A percentile compares a stretch with the other conserved stretches of the same genome.
Evolutionary conservation across 2,113 vertebrate genomes (phyloP).

Genomic region (Eidolon helvum): DNA sequence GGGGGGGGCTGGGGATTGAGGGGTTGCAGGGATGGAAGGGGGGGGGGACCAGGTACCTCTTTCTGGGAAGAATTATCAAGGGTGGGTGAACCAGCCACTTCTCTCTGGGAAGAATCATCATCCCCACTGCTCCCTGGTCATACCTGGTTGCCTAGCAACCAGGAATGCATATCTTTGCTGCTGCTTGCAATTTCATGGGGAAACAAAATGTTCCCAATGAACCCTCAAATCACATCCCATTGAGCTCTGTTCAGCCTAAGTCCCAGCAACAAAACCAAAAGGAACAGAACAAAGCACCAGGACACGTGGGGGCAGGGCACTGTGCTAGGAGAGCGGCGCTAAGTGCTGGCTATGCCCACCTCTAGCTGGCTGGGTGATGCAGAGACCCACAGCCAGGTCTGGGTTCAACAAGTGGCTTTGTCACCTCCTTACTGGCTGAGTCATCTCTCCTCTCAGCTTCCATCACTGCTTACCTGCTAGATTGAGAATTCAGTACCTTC

Average conservation of each 20-base stretch:
- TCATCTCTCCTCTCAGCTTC: neutral
- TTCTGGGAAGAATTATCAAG: neutral
- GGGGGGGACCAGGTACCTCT: neutral
- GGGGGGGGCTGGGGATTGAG: neutral
- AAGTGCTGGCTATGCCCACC: neutral
- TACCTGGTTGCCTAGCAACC: conserved; percentile 51
- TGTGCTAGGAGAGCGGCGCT: neutral
- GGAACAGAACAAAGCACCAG: neutral
- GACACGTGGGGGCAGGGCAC: neutral
- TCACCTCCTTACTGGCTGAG: neutral
- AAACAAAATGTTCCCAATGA: conserved; percentile 22
- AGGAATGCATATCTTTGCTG: neutral
- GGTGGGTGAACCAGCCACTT: neutral
- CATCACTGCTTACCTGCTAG: neutral
- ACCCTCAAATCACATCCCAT: conserved; percentile 7
- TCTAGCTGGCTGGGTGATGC: too few species aligned
- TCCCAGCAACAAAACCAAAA: neutral
- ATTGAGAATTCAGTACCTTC: neutral
- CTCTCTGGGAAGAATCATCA: neutral
- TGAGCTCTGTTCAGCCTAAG: neutral
- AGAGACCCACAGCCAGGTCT: neutral
- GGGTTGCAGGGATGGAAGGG: neutral
- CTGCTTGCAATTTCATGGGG: neutral
- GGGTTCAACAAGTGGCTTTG: neutral
- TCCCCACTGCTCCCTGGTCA: neutral